A percentile compares a stretch with the other conserved stretches of the same genome.
Evolutionary conservation across 2,888 invertebrate species (phyloP).

Genomic region (Melanophora roralis): DNA sequence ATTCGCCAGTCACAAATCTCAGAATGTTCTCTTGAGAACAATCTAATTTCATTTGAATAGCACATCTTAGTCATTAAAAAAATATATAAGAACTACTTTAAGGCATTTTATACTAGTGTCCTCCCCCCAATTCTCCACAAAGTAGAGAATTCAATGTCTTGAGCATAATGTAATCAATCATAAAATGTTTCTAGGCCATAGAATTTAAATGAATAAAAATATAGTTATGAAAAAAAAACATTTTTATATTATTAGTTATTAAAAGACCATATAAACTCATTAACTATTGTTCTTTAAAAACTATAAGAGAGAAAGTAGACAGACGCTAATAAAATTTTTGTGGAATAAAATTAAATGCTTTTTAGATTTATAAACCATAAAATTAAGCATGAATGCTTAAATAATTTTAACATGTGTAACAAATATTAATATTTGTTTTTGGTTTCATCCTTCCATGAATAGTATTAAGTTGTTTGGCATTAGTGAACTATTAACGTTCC

Average conservation of each 20-base stretch:
- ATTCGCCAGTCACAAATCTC: not conserved
- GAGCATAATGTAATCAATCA: too few species aligned
- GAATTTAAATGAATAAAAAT: not conserved
- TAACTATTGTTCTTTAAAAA: not conserved
- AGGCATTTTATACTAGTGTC: not conserved
- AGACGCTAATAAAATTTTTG: too few species aligned
- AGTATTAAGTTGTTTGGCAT: not conserved
- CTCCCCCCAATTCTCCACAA: not conserved
- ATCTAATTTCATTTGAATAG: slow-evolving; percentile 28
- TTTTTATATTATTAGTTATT: not conserved
- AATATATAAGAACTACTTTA: slow-evolving; percentile 45
- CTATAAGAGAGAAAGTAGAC: not conserved
- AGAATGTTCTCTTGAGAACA: not conserved
- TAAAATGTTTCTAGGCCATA: too few species aligned
- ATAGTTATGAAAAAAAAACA: not conserved
- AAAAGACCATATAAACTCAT: not conserved
- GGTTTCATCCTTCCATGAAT: not conserved
- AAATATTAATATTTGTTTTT: slow-evolving; percentile 25
- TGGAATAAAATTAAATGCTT: not conserved
- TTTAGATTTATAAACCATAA: slow-evolving; percentile 16
- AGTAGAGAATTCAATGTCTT: slow-evolving; percentile 1
- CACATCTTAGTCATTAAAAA: slow-evolving; percentile 40
- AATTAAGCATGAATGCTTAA: slow-evolving; percentile 37
- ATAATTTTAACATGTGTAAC: slow-evolving; percentile 21
- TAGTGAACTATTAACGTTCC: not conserved